These are phyloP conservation scores for Hyposmocoma kahamanoa DNA, from an alignment of 1,140 invertebrate genomes.

Conservation along the genomic window DNA sequence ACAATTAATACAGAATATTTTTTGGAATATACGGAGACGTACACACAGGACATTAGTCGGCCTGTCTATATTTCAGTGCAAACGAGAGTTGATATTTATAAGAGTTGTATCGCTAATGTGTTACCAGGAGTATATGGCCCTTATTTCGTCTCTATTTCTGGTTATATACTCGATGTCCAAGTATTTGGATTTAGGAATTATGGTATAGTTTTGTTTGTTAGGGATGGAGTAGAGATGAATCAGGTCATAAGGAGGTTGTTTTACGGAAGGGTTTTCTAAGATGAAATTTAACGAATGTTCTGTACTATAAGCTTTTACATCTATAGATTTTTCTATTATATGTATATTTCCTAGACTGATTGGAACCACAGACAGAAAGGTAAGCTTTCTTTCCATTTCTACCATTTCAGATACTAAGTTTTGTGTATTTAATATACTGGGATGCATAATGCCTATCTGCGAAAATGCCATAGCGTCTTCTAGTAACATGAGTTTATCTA, in stretches of 20 bases:
- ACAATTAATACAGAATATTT: too few relatives aligned
- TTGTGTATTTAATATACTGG: neutral
- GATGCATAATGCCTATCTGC: conserved; percentile 1
- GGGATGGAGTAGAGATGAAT: conserved; percentile 2
- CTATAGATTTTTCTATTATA: conserved; percentile 1
- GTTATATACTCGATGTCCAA: too few relatives aligned
- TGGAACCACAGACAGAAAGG: neutral
- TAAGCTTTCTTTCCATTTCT: neutral
- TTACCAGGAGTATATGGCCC: too few relatives aligned
- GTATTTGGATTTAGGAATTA: conserved; percentile 6
- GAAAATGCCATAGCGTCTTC: conserved; percentile 1
- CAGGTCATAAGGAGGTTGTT: neutral
- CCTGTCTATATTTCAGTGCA: too few relatives aligned
- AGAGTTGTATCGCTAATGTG: too few relatives aligned
- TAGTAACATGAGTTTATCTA: neutral
- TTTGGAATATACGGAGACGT: too few relatives aligned
- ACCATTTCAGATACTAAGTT: neutral
- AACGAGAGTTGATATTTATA: too few relatives aligned
- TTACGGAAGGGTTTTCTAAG: neutral
- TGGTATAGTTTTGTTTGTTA: neutral
- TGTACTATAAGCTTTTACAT: conserved; percentile 1
- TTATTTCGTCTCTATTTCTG: too few relatives aligned
- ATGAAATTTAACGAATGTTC: neutral
- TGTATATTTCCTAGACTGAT: neutral
- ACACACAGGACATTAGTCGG: too few relatives aligned